These are phyloP conservation scores for Chaitophorus viminalis DNA, from an alignment of 2,888 invertebrate genomes.

Conservation along the genomic window DNA sequence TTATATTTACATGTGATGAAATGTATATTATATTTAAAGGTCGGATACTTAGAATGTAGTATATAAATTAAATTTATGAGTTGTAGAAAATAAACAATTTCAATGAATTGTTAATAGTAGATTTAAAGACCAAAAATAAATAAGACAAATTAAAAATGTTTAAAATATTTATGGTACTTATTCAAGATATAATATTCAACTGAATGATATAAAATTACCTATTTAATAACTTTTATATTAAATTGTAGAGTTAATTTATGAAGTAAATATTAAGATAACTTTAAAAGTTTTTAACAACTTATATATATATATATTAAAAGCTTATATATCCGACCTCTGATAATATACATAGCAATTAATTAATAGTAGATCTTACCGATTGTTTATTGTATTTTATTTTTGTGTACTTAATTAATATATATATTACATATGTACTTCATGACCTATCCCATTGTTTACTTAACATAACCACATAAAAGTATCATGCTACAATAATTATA, in stretches of 20 bases:
- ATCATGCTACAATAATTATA: neutral
- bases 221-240: neutral
- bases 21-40: neutral
- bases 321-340: neutral
- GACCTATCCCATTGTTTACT: conserved; percentile 14
- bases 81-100: neutral
- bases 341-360: neutral
- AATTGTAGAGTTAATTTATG: neutral
- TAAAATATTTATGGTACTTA: no score
- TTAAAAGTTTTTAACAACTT: neutral
- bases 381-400: no score
- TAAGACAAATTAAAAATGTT: neutral
- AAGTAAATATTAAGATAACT: neutral
- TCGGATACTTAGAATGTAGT: neutral
- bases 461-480: neutral
- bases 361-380: no score
- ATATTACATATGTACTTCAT: no score
- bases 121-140: neutral
- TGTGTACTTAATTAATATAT: no score
- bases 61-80: neutral
- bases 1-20: neutral
- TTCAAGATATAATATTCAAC: no score
- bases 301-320: neutral
- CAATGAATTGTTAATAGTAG: neutral
- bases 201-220: no score